Base-by-base conservation (phyloP, 2,888 invertebrate genomes). In the Agrenia bidenticulata region DNA sequence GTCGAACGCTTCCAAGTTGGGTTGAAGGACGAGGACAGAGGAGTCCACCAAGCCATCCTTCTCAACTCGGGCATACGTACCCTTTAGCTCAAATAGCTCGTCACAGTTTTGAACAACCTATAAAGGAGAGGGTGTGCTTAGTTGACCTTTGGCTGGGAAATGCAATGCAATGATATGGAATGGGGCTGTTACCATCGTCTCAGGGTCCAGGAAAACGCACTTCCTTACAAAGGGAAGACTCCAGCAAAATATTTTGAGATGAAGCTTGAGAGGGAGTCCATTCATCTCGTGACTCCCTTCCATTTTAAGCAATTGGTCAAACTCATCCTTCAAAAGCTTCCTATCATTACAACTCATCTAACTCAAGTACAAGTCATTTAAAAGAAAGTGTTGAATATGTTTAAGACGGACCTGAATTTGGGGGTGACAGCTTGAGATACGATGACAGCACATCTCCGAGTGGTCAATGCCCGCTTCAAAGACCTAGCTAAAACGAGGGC, bases 61-160 rank as follows among this genome's bases (percentile, higher is more conserved):
- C 4, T 45, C 45, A 5, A 19, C 7, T 7, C 17, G 45, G 45
- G 45, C 45, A 45, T 9, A 4, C n/a, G 19, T 32, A 11, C 32
- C 19, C n/a, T 24, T 19, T 17, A 54, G 15, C 19, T 67, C 64
- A 41, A 70, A 70, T 21, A 70, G 49, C 23, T 70, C 66, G 32
- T 70, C 70, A 32, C 67, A 67, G 37, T 70, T 70, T 58, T 61
- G 62, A 24, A 67, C 27, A 53, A 70, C 61, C 70, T 70, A 42
- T 32, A 11, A 32, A 11, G 11, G 32, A n/a, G n/a, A n/a, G n/a
- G n/a, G n/a, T n/a, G n/a, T 4, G 11, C 32, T 11, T 32, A 32
- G 32, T 32, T 32, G 32, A 32, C 32, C 32, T 32, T 32, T 32
- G 32, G 11, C 32, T 7, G 32, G n/a, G n/a, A n/a, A n/a, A n/a